A percentile compares a stretch with the other conserved stretches of the same genome.
Conservation (phyloP, 30 jellyfish, hydroid and myxozoan species). For the Aurelia sp. region DNA sequence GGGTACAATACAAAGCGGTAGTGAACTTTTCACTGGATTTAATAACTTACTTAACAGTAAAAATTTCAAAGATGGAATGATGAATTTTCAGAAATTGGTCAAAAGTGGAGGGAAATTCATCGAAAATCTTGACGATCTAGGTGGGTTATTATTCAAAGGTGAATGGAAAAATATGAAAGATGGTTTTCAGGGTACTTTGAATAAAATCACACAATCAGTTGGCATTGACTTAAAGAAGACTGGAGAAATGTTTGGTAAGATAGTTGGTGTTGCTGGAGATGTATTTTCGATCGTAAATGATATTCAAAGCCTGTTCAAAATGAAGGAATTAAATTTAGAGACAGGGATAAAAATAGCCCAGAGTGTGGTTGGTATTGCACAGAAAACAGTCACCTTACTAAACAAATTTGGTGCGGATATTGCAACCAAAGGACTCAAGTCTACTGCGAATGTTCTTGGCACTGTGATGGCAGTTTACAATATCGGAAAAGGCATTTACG, state of each 20-base stretch:
- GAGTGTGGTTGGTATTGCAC: conserved; percentile 57
- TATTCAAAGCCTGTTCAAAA: conserved; percentile 63
- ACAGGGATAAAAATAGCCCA: conserved; percentile 75
- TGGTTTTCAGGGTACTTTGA: conserved; percentile 58
- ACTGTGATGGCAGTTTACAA: conserved; percentile 70
- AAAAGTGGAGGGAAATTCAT: conserved; percentile 78
- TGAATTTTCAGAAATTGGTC: conserved; percentile 71
- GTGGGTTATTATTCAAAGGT: conserved; percentile 66
- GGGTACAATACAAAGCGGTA: conserved; percentile 86
- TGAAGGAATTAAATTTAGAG: conserved; percentile 80
- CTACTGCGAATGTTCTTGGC: conserved; percentile 4
- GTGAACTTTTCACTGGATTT: conserved; percentile 72
- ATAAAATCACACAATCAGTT: conserved; percentile 65
- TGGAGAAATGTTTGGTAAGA: conserved; percentile 72
- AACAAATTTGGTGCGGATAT: conserved; percentile 85
- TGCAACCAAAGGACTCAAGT: conserved; percentile 52
- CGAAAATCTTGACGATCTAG: conserved; percentile 77
- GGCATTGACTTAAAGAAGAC: conserved; percentile 82
- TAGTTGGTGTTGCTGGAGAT: conserved; percentile 61
- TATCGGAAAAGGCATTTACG: conserved; percentile 79
- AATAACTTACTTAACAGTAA: conserved; percentile 76
- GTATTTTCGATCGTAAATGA: conserved; percentile 60
- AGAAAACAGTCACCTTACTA: conserved; percentile 39
- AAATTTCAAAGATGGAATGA: conserved; percentile 80
- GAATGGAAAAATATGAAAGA: conserved; percentile 89